Evolutionary conservation across 2,113 vertebrate species (phyloP).

Genomic region (Glaucomys volans): DNA sequence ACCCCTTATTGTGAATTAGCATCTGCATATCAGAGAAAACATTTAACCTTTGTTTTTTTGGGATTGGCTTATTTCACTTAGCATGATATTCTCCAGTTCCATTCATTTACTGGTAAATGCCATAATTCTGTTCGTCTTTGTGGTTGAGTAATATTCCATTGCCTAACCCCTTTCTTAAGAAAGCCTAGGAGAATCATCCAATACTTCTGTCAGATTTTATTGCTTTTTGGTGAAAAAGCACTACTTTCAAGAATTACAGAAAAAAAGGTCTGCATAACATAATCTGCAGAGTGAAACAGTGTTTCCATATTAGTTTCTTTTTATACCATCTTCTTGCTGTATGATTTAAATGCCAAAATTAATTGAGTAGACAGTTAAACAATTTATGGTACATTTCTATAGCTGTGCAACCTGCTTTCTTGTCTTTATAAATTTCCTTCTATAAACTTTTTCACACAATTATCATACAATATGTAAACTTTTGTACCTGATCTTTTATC

Average conservation of each 20-base stretch:
- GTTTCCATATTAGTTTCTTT: not conserved
- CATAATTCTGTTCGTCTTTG: too few relatives aligned
- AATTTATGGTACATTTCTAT: slow-evolving; percentile 16
- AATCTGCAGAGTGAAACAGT: slow-evolving; percentile 2
- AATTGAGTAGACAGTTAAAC: not conserved
- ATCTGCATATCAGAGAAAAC: too few relatives aligned
- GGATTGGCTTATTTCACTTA: too few relatives aligned
- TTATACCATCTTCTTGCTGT: not conserved
- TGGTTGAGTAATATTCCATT: too few relatives aligned
- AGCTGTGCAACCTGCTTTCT: not conserved
- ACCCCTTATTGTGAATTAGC: too few relatives aligned
- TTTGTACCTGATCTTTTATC: not conserved
- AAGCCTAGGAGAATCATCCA: slow-evolving; percentile 11
- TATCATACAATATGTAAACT: not conserved
- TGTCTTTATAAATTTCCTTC: not conserved
- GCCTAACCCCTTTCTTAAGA: not conserved
- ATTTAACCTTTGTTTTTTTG: too few relatives aligned
- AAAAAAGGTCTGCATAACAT: not conserved
- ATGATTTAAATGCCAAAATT: not conserved
- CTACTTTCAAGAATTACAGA: slow-evolving; percentile 13
- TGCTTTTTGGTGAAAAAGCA: not conserved
- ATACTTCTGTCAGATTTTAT: not conserved
- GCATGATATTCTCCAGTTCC: too few relatives aligned
- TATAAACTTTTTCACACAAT: not conserved
- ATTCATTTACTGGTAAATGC: too few relatives aligned